Conservation (phyloP, 2,888 invertebrate genomes). For the Sinodicranocentrus sp. region DNA sequence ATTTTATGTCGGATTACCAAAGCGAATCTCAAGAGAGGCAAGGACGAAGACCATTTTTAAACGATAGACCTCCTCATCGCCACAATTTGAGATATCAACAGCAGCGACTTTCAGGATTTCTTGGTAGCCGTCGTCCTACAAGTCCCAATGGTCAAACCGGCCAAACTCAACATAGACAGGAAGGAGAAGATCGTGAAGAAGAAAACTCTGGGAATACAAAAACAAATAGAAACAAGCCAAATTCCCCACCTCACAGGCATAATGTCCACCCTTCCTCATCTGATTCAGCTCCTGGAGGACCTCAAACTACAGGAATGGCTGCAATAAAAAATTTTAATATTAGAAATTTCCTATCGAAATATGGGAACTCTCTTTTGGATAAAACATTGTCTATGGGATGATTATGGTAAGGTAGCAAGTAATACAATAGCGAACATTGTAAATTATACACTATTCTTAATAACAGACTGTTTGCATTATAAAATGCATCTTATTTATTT, state of each 20-base stretch:
- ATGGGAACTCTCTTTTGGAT: no score
- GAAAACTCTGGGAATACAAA: slow-evolving; percentile 5
- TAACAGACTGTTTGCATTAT: no score
- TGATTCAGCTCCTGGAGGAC: slow-evolving; percentile 18
- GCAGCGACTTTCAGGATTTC: not conserved
- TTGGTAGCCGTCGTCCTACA: not conserved
- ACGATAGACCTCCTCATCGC: not conserved
- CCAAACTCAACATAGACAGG: not conserved
- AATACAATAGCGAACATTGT: no score
- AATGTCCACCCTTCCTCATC: no score
- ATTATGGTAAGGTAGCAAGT: no score
- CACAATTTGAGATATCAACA: not conserved
- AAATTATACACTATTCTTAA: no score
- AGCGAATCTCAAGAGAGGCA: slow-evolving; percentile 8
- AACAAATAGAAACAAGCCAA: not conserved
- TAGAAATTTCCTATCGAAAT: no score
- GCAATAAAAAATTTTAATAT: no score
- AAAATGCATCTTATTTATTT: no score
- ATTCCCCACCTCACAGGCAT: not conserved
- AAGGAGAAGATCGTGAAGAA: not conserved
- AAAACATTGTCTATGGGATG: no score
- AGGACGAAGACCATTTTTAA: slow-evolving; percentile 7
- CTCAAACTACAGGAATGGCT: slow-evolving; percentile 14
- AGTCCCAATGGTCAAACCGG: not conserved
- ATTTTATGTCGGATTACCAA: no score